Percentiles rank a stretch among this genome's conserved stretches.
Evolutionary conservation across 2,888 invertebrate species (phyloP).

Genomic region (Oscheius sp.): DNA sequence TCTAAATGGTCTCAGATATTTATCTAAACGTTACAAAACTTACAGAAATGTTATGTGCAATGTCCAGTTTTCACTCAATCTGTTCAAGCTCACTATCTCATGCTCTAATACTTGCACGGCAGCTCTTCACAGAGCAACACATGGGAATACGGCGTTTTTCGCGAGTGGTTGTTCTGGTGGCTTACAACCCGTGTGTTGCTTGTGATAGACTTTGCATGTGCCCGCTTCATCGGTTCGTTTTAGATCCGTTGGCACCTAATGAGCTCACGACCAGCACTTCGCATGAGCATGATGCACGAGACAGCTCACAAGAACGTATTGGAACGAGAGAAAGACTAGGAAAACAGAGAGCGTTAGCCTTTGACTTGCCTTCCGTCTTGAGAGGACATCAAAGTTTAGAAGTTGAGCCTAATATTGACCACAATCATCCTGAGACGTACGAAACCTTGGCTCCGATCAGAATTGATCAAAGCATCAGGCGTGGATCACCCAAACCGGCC

Average conservation of each 20-base stretch:
- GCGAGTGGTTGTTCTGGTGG: conserved; percentile 26
- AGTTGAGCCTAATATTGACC: not conserved
- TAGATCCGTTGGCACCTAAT: conserved; percentile 37
- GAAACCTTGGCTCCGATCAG: conserved; percentile 8
- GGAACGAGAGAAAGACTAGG: conserved; percentile 4
- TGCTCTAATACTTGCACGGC: conserved; percentile 26
- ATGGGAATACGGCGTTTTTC: not conserved
- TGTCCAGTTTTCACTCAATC: conserved; percentile 2
- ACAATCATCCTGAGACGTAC: not conserved
- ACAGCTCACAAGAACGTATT: conserved; percentile 28
- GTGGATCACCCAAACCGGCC: not conserved
- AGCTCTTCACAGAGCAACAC: conserved; percentile 23
- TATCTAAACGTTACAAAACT: conserved; percentile 8
- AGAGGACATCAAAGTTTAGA: conserved; percentile 32
- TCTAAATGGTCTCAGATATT: not conserved
- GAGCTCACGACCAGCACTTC: conserved; percentile 35
- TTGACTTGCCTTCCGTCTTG: conserved; percentile 31
- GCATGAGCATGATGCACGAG: conserved; percentile 39
- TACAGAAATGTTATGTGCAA: not conserved
- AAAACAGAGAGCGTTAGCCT: conserved; percentile 25
- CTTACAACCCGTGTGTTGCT: conserved; percentile 20
- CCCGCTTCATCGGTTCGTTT: conserved; percentile 36
- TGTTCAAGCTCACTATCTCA: conserved; percentile 2
- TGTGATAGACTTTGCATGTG: conserved; percentile 30
- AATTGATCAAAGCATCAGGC: not conserved